Evolutionary conservation across 1,140 invertebrate species (phyloP).

Genomic region (Oncopeltus fasciatus): DNA sequence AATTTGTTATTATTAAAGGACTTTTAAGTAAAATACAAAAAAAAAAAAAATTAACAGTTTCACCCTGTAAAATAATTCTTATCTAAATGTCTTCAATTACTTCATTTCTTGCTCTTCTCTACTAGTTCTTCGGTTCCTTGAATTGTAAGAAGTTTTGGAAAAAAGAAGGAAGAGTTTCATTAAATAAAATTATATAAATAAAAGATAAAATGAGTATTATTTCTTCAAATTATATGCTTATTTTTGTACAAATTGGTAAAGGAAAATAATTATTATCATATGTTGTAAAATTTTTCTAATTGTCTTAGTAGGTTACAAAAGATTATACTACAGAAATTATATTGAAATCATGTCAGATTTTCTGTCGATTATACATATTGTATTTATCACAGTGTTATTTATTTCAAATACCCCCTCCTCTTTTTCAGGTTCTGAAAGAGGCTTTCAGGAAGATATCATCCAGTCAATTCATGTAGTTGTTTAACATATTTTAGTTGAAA

Average conservation of each 20-base stretch:
- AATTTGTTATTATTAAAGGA: background rate
- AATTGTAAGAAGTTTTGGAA: background rate
- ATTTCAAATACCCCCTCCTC: too few species aligned
- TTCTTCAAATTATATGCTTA: conserved; percentile 6
- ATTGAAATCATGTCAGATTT: conserved; percentile 6
- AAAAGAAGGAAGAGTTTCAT: background rate
- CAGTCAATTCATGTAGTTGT: too few species aligned
- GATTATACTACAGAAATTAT: background rate
- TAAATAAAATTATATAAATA: background rate
- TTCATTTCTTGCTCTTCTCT: background rate
- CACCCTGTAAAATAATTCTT: background rate
- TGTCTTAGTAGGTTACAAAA: background rate
- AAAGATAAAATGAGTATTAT: conserved; percentile 1
- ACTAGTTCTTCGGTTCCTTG: background rate
- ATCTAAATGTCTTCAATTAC: too few species aligned
- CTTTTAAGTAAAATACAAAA: background rate
- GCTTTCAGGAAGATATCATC: too few species aligned
- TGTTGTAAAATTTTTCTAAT: background rate
- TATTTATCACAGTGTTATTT: background rate
- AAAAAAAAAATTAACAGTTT: background rate
- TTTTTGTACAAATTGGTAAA: conserved; percentile 8
- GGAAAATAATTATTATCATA: conserved; percentile 6
- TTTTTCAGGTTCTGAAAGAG: too few species aligned
- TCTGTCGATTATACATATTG: conserved; percentile 5
- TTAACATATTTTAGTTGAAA: too few species aligned